phyloP scores from a whole-genome alignment of 2,113 vertebrate species.

The mouse (Mus musculus) region GRCm39 chr17:74985501-74986000 shows the following conservation, averaged over 20 bases:
- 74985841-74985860: neutral
- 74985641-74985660: neutral
- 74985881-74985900: neutral
- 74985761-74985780: too few species aligned
- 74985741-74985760: neutral
- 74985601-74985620: neutral
- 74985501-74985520: neutral
- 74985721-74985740: neutral
- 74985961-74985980: conserved; percentile 14
- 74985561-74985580: neutral
- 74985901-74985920: neutral
- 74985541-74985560: neutral
- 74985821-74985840: neutral
- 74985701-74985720: conserved; percentile 30
- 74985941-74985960: conserved; percentile 13
- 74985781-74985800: too few species aligned
- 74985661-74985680: neutral
- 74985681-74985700: neutral
- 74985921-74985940: neutral
- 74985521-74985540: neutral
- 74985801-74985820: too few species aligned
- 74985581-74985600: neutral
- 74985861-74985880: neutral
- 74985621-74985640: neutral
- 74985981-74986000: neutral